Evolutionary conservation across 92 coral and sea anemone species (phyloP).

Genomic region (Porites cylindrica): DNA sequence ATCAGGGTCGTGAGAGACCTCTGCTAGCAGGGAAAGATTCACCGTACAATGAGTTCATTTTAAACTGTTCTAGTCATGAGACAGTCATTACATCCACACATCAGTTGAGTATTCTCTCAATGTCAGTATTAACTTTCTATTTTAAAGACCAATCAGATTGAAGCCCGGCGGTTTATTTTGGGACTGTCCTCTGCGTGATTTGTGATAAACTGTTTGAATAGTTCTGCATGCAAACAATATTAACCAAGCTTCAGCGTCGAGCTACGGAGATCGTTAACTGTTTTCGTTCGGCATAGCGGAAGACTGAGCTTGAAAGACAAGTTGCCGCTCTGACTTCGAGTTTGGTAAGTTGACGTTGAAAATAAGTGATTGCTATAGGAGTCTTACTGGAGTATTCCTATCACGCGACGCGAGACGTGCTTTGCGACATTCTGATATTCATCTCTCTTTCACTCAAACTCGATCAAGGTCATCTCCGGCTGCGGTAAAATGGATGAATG

Average conservation of each 20-base stretch:
- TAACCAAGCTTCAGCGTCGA: too few species aligned
- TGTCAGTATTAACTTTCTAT: neutral
- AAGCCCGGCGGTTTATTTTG: neutral
- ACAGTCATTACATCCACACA: neutral
- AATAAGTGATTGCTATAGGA: neutral
- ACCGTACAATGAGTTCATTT: neutral
- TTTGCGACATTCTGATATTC: neutral
- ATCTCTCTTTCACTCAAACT: neutral
- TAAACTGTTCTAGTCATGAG: too few species aligned
- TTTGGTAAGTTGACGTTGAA: neutral
- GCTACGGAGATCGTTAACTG: too few species aligned
- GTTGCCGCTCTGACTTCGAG: too few species aligned
- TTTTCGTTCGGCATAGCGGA: too few species aligned
- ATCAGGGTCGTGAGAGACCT: too few species aligned
- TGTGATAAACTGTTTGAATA: neutral
- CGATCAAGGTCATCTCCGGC: neutral
- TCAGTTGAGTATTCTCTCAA: neutral
- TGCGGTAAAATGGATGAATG: neutral
- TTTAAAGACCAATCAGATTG: neutral
- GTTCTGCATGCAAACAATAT: too few species aligned
- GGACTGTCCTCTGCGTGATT: neutral
- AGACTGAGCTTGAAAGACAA: too few species aligned
- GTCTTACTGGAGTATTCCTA: neutral
- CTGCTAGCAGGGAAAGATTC: too few species aligned
- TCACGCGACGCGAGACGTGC: neutral